Conservation (phyloP, 2,888 invertebrate species). For the Lathronympha strigana region DNA sequence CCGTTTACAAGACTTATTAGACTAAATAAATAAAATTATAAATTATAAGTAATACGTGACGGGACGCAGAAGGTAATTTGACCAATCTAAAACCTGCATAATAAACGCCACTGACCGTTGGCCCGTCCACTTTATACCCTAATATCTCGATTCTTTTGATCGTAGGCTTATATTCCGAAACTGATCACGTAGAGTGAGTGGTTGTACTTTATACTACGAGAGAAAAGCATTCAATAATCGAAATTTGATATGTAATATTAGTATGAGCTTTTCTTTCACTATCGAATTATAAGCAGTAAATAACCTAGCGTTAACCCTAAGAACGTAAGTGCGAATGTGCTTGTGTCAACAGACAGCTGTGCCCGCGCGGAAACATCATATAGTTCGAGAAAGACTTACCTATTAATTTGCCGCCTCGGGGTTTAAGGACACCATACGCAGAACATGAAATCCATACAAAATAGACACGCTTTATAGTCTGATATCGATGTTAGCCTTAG, state of each 20-base stretch:
- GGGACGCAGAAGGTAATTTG: conserved; percentile 7
- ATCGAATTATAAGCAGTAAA: conserved; percentile 27
- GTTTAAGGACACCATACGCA: no score
- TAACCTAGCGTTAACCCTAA: conserved; percentile 17
- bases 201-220: conserved; percentile 6
- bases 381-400: background rate
- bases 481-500: no score
- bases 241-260: background rate
- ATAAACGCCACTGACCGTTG: conserved; percentile 25
- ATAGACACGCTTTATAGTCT: background rate
- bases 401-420: no score
- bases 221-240: background rate
- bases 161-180: conserved; percentile 1
- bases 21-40: background rate
- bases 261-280: conserved; percentile 41
- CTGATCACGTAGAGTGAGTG: conserved; percentile 11
- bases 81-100: conserved; percentile 30
- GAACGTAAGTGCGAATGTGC: conserved; percentile 3
- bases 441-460: no score
- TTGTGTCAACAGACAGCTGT: conserved; percentile 8
- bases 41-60: conserved; percentile 10
- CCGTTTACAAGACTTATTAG: no score
- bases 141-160: conserved; percentile 10
- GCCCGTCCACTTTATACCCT: conserved; percentile 31
- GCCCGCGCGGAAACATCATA: background rate